Conservation (phyloP, 2,888 invertebrate species). For the Chironomus tentans region DNA sequence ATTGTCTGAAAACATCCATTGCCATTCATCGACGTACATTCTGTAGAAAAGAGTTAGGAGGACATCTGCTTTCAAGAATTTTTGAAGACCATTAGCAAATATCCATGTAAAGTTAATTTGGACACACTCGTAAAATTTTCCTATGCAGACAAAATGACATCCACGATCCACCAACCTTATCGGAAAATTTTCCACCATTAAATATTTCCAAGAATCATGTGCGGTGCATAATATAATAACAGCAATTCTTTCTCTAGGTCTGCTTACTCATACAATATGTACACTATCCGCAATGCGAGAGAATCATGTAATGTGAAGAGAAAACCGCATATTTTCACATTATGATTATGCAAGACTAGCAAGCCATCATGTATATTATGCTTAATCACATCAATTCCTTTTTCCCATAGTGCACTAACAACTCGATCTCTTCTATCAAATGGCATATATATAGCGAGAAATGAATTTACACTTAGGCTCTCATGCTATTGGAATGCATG, state of each 20-base stretch:
- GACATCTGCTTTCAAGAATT: too few species aligned
- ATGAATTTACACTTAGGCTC: not conserved
- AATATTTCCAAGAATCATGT: not conserved
- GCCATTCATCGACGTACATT: too few species aligned
- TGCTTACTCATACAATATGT: not conserved
- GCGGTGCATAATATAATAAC: not conserved
- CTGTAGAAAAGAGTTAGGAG: too few species aligned
- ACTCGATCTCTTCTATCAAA: not conserved
- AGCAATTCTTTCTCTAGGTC: not conserved
- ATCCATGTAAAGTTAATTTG: too few species aligned
- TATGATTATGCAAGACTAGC: conserved; percentile 18
- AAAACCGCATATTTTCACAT: conserved; percentile 19
- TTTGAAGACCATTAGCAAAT: too few species aligned
- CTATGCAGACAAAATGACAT: not conserved
- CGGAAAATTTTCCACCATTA: too few species aligned
- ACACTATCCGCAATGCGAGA: not conserved
- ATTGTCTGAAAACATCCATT: too few species aligned
- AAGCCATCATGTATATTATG: conserved; percentile 1
- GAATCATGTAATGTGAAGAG: not conserved
- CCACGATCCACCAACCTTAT: not conserved
- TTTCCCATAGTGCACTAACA: not conserved
- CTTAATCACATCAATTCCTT: conserved; percentile 14
- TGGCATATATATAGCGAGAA: not conserved
- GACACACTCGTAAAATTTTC: too few species aligned
- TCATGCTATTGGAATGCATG: not conserved